A percentile compares a stretch with the other conserved stretches of the same genome.
These are phyloP conservation scores for Corapipo altera DNA, from an alignment of 2,113 vertebrate species.

Conservation along the genomic window DNA sequence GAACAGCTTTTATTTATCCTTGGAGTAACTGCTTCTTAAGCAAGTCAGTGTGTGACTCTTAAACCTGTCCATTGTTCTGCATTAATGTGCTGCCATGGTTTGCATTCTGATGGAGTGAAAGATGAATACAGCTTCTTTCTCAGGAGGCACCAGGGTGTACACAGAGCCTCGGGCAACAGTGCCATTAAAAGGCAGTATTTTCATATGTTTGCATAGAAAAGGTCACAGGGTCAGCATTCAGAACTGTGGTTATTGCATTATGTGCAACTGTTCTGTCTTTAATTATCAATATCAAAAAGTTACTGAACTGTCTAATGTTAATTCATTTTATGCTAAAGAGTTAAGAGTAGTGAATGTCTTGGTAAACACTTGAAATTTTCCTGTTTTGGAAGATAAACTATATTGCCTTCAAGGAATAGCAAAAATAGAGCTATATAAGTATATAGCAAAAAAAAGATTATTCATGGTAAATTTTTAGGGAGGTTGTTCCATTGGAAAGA, in stretches of 20 bases:
- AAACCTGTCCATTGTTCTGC: not conserved
- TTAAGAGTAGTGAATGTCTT: not conserved
- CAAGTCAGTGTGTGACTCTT: not conserved
- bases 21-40: not conserved
- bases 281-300: not conserved
- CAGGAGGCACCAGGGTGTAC: not conserved
- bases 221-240: not conserved
- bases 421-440: not conserved
- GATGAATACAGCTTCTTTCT: not conserved
- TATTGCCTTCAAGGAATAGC: not conserved
- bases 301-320: not conserved
- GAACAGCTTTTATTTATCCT: not conserved
- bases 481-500: not conserved
- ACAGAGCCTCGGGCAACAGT: not conserved
- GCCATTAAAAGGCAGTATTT: slow-evolving; percentile 13
- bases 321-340: not conserved
- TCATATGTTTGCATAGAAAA: not conserved
- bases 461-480: not conserved
- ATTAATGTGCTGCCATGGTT: not conserved
- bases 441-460: not conserved
- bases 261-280: not conserved
- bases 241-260: not conserved
- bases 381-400: not conserved
- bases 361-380: not conserved
- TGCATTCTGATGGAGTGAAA: not conserved